phyloP scores from a whole-genome alignment of 2,113 vertebrate genomes.

The Alectura lathami region DNA sequence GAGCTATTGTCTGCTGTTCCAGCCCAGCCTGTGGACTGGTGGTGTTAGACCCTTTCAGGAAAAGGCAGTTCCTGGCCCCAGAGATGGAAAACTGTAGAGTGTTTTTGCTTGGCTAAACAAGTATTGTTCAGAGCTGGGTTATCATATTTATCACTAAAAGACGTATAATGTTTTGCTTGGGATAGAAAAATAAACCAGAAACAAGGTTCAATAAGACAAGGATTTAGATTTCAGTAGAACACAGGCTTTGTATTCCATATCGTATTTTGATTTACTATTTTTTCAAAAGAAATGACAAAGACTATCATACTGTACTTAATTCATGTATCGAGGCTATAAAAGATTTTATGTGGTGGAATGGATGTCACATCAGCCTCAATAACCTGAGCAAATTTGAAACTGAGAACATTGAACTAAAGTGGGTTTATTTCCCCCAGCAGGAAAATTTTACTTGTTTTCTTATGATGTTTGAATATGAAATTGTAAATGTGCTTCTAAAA shows the following conservation, averaged over 20 bases:
- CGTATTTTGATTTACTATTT: neutral
- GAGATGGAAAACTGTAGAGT: neutral
- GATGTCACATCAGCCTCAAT: neutral
- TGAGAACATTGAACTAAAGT: neutral
- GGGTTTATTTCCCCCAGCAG: neutral
- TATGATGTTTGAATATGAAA: neutral
- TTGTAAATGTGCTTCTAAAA: neutral
- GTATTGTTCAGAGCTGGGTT: constrained; percentile 25
- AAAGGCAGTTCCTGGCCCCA: neutral
- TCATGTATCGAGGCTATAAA: neutral
- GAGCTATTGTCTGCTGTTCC: constrained; percentile 18
- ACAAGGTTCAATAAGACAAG: neutral
- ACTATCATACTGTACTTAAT: neutral
- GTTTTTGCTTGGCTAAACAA: constrained; percentile 38
- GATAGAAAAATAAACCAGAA: constrained; percentile 33
- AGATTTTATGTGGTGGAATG: neutral
- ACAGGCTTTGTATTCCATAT: neutral
- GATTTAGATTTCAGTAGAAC: neutral
- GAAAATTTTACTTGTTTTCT: neutral
- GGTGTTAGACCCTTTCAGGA: constrained; percentile 37
- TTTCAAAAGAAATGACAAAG: neutral
- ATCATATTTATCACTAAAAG: neutral
- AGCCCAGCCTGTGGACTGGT: neutral
- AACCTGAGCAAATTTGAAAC: neutral
- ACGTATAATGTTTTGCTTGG: constrained; percentile 10